Percentiles rank a stretch among this genome's conserved stretches.
phyloP scores from a whole-genome alignment of 2,888 invertebrate genomes.

The Nymphalis urticae region DNA sequence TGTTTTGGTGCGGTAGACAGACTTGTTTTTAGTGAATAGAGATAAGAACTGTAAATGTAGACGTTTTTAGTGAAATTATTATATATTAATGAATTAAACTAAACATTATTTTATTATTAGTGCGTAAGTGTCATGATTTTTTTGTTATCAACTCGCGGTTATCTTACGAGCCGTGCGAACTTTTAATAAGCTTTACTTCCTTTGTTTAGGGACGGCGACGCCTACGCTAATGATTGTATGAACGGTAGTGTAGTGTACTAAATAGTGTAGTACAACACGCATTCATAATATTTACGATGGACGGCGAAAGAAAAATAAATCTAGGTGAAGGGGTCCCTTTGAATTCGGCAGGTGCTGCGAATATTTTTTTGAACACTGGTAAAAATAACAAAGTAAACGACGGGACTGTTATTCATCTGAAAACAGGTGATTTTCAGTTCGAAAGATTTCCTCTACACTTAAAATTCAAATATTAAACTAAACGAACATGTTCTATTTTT shows the following conservation, averaged over 20 bases:
- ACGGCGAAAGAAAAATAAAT: slow-evolving; percentile 68
- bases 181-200: slow-evolving; percentile 70
- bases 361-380: slow-evolving; percentile 73
- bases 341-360: slow-evolving; percentile 70
- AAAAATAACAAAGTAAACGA: slow-evolving; percentile 67
- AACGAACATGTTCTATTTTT: slow-evolving; percentile 43
- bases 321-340: slow-evolving; percentile 70
- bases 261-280: slow-evolving; percentile 42
- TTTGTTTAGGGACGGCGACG: slow-evolving; percentile 74
- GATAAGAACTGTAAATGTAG: slow-evolving; percentile 41
- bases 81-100: slow-evolving; percentile 29
- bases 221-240: slow-evolving; percentile 58
- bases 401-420: slow-evolving; percentile 73
- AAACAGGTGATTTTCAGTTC: slow-evolving; percentile 66
- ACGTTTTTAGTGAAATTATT: slow-evolving; percentile 34
- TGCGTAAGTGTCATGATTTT: slow-evolving; percentile 54
- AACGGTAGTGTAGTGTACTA: slow-evolving; percentile 57
- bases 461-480: slow-evolving; percentile 5
- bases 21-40: slow-evolving; percentile 48
- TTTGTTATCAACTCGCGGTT: slow-evolving; percentile 61
- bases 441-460: slow-evolving; percentile 6
- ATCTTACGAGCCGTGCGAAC: slow-evolving; percentile 65
- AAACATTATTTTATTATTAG: slow-evolving; percentile 41
- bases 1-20: slow-evolving; percentile 45
- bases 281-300: slow-evolving; percentile 57